Base-by-base conservation (phyloP, 2,888 invertebrate species). In the Aquatica leii region DNA sequence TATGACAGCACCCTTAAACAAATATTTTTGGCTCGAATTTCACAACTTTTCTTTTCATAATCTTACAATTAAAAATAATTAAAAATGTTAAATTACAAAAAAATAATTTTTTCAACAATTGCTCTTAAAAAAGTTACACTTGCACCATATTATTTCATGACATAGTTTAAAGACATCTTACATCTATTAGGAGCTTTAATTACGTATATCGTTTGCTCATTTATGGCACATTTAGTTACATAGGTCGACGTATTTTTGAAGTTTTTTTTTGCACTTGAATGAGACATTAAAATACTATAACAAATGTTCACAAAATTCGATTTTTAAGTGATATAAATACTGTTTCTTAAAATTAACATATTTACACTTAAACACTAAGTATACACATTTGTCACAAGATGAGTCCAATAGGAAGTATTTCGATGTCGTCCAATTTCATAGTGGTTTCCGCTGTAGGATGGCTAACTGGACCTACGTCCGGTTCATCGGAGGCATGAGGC, bases 341-440 rank as follows among this genome's bases (percentile, higher is more conserved):
- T 77, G 58, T 67, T 76, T 77, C 75, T 12, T 50, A 50, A 77
- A 59, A 76, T 76, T 74, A 74, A 72, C 73, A 74, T 74, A 69
- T 74, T 76, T 76, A 77, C 75, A 76, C 78, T 72, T 80, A 79
- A 74, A 70, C 74, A 73, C 77, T 79, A 77, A 78, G 78, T 80
- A 80, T 80, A 80, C 79, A 80, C 80, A 80, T 73, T 18, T 79
- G 75, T 77, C 78, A 80, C 80, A 78, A 77, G 77, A 75, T 71
- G 74, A 71, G 74, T 74, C 71, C 74, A 68, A 76, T 76, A 75
- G 74, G 78, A 77, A 74, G 77, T 78, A 77, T 77, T 67, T 76
- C 60, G 61, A 52, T 57, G 66, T 66, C 69, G 72, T 73, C 73
- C 72, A 76, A 73, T 73, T 73, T 59, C 21, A 51, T 35, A 75